phyloP scores from a whole-genome alignment of 1,140 invertebrate genomes.

The Drosophila sulfurigaster region DNA sequence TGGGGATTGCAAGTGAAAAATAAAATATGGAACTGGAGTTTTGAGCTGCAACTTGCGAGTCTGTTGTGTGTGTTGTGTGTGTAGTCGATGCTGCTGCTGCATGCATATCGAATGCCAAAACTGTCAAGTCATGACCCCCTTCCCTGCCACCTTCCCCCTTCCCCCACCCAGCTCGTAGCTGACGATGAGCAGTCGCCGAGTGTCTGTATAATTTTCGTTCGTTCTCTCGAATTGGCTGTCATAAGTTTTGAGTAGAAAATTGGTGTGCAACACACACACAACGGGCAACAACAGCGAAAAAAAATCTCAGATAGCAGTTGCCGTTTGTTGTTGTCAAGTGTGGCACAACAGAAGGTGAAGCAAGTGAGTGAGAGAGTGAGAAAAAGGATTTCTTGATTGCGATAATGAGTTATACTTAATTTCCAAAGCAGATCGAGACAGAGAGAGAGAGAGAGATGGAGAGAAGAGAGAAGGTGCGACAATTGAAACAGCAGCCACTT shows the following conservation, averaged over 20 bases:
- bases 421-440: constrained; percentile 45
- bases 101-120: constrained; percentile 38
- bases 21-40: constrained; percentile 49
- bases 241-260: constrained; percentile 83
- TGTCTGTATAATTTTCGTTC: constrained; percentile 80
- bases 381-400: constrained; percentile 80
- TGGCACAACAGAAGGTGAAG: constrained; percentile 20
- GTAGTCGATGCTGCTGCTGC: background rate
- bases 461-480: constrained; percentile 3
- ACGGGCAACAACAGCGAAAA: constrained; percentile 39
- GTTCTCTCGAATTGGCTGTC: constrained; percentile 81
- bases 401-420: constrained; percentile 83
- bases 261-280: constrained; percentile 74
- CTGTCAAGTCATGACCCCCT: constrained; percentile 58
- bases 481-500: constrained; percentile 55
- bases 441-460: background rate
- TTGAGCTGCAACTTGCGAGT: constrained; percentile 23
- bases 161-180: background rate
- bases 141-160: background rate
- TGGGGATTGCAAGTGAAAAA: background rate
- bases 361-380: background rate
- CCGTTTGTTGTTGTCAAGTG: constrained; percentile 55
- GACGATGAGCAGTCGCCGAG: constrained; percentile 44
- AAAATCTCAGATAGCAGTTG: constrained; percentile 9
- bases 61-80: background rate